phyloP scores from a whole-genome alignment of 2,797 vertebrate species.

The Apogon talboti region DNA sequence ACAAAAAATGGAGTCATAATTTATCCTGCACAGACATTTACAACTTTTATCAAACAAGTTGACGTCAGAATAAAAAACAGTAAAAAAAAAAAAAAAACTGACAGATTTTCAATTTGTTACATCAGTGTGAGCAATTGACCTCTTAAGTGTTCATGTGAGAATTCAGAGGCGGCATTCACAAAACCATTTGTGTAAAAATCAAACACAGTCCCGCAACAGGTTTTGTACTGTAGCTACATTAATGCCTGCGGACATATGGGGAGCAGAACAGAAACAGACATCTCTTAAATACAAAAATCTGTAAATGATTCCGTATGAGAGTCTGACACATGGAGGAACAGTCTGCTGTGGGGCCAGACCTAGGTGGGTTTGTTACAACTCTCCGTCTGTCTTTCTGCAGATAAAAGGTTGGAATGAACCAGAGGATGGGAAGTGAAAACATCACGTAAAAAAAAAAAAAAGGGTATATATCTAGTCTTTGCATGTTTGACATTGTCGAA shows the following conservation, averaged over 20 bases:
- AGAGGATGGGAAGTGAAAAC: slow-evolving; percentile 58
- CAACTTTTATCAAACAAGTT: slow-evolving; percentile 1
- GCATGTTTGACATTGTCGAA: slow-evolving; percentile 70
- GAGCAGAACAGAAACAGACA: slow-evolving; percentile 65
- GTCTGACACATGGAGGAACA: slow-evolving; percentile 75
- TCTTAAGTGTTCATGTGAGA: slow-evolving; percentile 6
- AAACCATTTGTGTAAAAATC: slow-evolving; percentile 10
- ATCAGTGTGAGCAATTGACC: slow-evolving; percentile 19
- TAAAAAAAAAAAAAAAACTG: neutral
- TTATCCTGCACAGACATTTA: neutral
- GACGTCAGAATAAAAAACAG: too few relatives aligned
- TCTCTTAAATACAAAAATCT: slow-evolving; percentile 66
- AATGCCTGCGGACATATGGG: slow-evolving; percentile 55
- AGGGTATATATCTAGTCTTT: slow-evolving; percentile 46
- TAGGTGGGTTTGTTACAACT: slow-evolving; percentile 71
- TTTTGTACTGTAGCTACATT: slow-evolving; percentile 37
- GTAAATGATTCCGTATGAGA: slow-evolving; percentile 65
- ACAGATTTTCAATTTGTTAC: slow-evolving; percentile 11
- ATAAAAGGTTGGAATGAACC: slow-evolving; percentile 58
- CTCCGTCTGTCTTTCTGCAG: slow-evolving; percentile 68
- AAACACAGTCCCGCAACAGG: neutral
- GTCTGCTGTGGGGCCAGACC: slow-evolving; percentile 69
- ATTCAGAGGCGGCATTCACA: slow-evolving; percentile 3
- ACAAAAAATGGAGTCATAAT: neutral
- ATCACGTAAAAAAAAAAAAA: slow-evolving; percentile 47